Percentiles rank a stretch among this genome's conserved stretches.
These are phyloP conservation scores for Lypha dubia DNA, from an alignment of 2,888 invertebrate species.

Conservation along the genomic window DNA sequence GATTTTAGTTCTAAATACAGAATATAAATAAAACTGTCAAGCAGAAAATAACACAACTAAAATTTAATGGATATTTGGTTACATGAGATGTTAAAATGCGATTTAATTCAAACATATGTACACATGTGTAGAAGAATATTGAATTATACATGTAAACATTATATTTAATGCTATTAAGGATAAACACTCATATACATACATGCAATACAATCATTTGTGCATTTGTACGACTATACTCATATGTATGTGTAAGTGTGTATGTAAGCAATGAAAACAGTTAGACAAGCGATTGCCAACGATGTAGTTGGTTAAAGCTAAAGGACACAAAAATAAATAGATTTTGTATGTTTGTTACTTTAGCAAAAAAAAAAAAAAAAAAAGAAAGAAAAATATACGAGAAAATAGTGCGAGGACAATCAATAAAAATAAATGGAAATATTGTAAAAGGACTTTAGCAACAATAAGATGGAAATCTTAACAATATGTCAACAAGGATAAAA, in stretches of 20 bases:
- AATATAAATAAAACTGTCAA: conserved; percentile 74
- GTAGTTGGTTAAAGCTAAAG: neutral
- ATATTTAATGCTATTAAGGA: conserved; percentile 60
- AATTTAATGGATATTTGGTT: conserved; percentile 65
- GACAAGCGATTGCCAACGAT: conserved; percentile 15
- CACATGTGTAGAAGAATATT: conserved; percentile 43
- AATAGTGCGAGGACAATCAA: conserved; percentile 60
- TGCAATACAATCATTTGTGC: no score
- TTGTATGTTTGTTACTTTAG: neutral
- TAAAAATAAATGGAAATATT: conserved; percentile 65
- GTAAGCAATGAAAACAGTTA: conserved; percentile 15
- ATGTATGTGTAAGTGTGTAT: no score
- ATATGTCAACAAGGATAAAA: conserved; percentile 65
- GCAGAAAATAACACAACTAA: conserved; percentile 36
- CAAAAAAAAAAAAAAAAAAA: neutral
- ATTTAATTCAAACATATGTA: conserved; percentile 22
- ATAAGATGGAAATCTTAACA: conserved; percentile 64
- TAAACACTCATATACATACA: conserved; percentile 28
- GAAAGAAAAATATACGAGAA: no score
- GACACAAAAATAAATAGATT: conserved; percentile 44
- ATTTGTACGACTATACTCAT: neutral
- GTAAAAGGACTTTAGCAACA: conserved; percentile 30
- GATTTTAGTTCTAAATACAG: conserved; percentile 66
- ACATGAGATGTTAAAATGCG: conserved; percentile 51
- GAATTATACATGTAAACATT: conserved; percentile 61